These are phyloP conservation scores for Streptopelia turtur DNA, from an alignment of 2,797 vertebrate genomes.

Conservation along the genomic window DNA sequence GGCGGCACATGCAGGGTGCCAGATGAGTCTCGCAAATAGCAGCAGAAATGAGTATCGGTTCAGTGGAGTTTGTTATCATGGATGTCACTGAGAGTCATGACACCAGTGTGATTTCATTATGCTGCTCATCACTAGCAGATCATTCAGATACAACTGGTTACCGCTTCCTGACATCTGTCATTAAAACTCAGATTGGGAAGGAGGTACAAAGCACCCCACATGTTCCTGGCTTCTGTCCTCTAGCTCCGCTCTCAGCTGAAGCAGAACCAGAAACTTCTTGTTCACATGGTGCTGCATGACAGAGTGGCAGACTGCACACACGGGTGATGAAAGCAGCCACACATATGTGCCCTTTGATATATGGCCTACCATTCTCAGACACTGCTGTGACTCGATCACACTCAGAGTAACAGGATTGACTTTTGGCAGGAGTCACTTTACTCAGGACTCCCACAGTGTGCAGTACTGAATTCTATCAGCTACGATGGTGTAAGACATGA, in stretches of 20 bases:
- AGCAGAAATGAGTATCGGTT: neutral
- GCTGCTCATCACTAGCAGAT: neutral
- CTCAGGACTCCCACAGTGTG: neutral
- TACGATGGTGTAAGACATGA: neutral
- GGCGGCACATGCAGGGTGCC: neutral
- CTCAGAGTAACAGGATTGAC: neutral
- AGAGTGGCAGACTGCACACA: neutral
- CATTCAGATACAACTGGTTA: neutral
- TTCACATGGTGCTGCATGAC: neutral
- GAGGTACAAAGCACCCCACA: neutral
- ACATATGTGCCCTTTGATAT: neutral
- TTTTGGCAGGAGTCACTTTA: neutral
- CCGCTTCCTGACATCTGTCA: conserved; percentile 12
- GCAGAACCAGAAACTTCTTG: conserved; percentile 19
- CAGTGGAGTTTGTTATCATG: neutral
- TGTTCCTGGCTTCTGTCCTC: neutral
- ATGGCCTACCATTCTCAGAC: neutral
- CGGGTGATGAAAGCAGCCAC: neutral
- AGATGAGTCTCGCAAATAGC: neutral
- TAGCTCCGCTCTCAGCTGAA: neutral
- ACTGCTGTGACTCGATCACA: neutral
- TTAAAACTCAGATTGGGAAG: neutral
- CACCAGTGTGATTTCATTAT: neutral
- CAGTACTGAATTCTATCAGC: neutral
- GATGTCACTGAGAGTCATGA: neutral